A percentile compares a stretch with the other conserved stretches of the same genome.
These are phyloP conservation scores for Heliconius eleuchia DNA, from an alignment of 1,140 invertebrate species.

Conservation along the genomic window DNA sequence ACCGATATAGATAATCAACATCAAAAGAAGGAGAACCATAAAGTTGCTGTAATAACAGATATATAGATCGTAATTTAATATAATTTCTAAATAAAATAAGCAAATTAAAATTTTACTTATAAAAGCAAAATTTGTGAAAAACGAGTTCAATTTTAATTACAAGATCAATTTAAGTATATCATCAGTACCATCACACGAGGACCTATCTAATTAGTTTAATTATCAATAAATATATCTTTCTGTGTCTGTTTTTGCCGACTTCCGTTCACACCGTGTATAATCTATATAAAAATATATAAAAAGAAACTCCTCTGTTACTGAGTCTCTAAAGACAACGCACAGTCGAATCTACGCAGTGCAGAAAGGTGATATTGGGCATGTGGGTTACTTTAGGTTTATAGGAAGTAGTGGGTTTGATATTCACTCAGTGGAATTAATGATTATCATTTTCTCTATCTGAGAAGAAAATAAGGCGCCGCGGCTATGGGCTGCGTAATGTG, in stretches of 20 bases:
- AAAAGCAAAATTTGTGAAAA: neutral
- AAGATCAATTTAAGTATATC: neutral
- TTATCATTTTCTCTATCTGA: no score
- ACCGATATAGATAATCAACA: neutral
- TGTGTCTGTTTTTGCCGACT: slow-evolving; percentile 17
- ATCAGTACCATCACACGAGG: neutral
- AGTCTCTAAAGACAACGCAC: no score
- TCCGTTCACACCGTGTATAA: slow-evolving; percentile 23
- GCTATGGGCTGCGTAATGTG: no score
- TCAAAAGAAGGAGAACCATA: neutral
- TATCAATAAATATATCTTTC: neutral
- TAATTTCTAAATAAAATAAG: neutral
- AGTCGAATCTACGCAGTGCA: no score
- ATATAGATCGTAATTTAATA: neutral
- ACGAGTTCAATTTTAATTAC: neutral
- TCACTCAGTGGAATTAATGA: no score
- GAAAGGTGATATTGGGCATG: no score
- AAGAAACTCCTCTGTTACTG: no score
- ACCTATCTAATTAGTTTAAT: neutral
- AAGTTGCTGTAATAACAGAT: neutral
- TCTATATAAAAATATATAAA: no score
- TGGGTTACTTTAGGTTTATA: no score
- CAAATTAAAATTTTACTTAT: neutral
- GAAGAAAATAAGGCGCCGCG: no score
- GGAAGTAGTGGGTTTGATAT: no score